These are phyloP conservation scores for Nipponia nippon DNA, from an alignment of 2,113 vertebrate genomes.

Conservation along the genomic window DNA sequence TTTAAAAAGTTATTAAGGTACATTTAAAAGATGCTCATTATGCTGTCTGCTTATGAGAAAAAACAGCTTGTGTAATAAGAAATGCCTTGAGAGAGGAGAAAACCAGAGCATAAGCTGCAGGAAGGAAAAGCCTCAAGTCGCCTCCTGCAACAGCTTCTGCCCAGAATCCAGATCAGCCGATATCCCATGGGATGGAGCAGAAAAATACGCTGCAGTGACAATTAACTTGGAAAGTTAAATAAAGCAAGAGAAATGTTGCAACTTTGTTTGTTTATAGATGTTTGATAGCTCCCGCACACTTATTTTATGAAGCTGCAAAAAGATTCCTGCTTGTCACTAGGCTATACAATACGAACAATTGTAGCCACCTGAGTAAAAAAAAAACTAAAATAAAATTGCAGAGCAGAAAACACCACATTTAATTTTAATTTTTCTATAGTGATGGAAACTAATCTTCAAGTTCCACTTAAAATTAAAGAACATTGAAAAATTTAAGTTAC, in stretches of 20 bases:
- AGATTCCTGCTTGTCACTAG: neutral
- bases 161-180: neutral
- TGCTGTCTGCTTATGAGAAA: neutral
- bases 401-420: rapidly evolving
- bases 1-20: neutral
- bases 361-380: neutral
- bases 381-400: neutral
- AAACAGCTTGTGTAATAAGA: neutral
- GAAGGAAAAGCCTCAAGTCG: neutral
- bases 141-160: neutral
- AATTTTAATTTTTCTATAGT: neutral
- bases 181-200: rapidly evolving
- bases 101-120: neutral
- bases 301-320: neutral
- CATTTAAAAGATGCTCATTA: neutral
- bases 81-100: neutral
- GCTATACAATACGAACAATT: neutral
- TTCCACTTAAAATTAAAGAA: neutral
- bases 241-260: neutral
- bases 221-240: neutral
- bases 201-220: neutral
- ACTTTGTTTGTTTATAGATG: neutral
- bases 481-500: neutral
- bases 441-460: neutral
- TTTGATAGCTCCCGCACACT: neutral